Base-by-base conservation (phyloP, 1,140 invertebrate genomes). In the Cydia pomonella region DNA sequence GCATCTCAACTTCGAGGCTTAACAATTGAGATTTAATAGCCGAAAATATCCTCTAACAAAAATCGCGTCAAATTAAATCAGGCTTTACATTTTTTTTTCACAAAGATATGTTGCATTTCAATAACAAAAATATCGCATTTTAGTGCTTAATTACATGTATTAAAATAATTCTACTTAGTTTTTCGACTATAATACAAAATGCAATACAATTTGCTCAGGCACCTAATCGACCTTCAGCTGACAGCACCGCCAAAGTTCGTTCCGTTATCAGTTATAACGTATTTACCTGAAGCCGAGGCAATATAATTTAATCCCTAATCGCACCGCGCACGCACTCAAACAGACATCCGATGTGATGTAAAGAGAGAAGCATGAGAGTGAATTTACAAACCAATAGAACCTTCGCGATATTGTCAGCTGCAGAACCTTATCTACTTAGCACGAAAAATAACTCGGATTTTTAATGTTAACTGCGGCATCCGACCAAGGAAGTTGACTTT, bases 61-160 rank as follows among this genome's bases (percentile, higher is more conserved):
- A 63, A 38, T 13, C 29, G 33, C 64, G 64, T 69, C 33, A 69
- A 29, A 33, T 69, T 18, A 16, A 38, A 38, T 38, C 64, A 69
- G 23, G 64, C 64, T 33, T 66, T 73, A 73, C 53, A 53, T 38
- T 73, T 66, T 64, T 64, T 10, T 62, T 73, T 73, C 25, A 72
- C 74, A 66, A 75, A 82, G 83, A 86, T 86, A 86, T 83, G 84
- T 84, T 72, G 81, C 80, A 73, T 80, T 79, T 76, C 73, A 77
- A 75, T 83, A 87, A 83, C 79, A 86, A 87, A 86, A 84, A 84
- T 84, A 84, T 75, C 78, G 80, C 76, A 66, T 77, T 64, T 64
- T 21, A 79, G 78, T 84, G 81, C 78, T 81, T 82, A 82, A 47
- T 77, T 79, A 77, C 80, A 82, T 64, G 25, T 82, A 77, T 73